A percentile compares a stretch with the other conserved stretches of the same genome.
These are phyloP conservation scores for Eristalis tenax DNA, from an alignment of 2,888 invertebrate species.

Conservation along the genomic window DNA sequence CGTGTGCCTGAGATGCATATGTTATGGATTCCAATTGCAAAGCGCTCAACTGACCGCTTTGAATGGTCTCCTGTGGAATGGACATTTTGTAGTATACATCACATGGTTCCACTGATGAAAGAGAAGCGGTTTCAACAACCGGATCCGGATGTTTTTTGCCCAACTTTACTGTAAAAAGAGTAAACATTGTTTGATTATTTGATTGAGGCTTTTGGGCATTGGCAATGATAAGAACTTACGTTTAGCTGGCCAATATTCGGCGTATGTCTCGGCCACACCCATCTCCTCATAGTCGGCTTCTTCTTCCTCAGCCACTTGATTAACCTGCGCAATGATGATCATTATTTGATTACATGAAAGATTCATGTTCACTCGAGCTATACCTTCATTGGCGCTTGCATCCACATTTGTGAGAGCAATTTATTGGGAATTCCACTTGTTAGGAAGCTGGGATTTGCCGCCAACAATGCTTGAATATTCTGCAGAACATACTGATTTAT, in stretches of 20 bases:
- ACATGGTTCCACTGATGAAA: conserved; percentile 97
- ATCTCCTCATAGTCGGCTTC: conserved; percentile 97
- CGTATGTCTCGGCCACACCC: conserved; percentile 99
- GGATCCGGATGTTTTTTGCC: conserved; percentile 99
- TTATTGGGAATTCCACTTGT: conserved; percentile 82
- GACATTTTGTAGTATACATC: conserved; percentile 94
- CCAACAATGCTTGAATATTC: conserved; percentile 79
- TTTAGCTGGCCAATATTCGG: conserved; percentile 99
- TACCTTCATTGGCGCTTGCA: conserved; percentile 82
- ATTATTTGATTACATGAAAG: background rate
- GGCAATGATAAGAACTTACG: conserved; percentile 82
- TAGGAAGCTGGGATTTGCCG: conserved; percentile 80
- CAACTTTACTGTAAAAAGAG: conserved; percentile 86
- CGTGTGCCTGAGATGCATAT: conserved; percentile 98
- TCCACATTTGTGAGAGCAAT: conserved; percentile 84
- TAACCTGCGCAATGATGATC: conserved; percentile 9
- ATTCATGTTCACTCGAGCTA: background rate
- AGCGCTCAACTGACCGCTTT: conserved; percentile 93
- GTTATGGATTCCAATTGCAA: conserved; percentile 98
- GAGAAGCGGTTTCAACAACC: conserved; percentile 98
- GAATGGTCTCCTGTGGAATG: conserved; percentile 91
- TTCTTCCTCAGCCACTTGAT: conserved; percentile 84
- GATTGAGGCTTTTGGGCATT: too few relatives aligned
- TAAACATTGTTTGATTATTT: background rate
- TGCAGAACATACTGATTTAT: conserved; percentile 78